phyloP scores from a whole-genome alignment of 2,888 invertebrate species.

The Eumerus sabulonum region DNA sequence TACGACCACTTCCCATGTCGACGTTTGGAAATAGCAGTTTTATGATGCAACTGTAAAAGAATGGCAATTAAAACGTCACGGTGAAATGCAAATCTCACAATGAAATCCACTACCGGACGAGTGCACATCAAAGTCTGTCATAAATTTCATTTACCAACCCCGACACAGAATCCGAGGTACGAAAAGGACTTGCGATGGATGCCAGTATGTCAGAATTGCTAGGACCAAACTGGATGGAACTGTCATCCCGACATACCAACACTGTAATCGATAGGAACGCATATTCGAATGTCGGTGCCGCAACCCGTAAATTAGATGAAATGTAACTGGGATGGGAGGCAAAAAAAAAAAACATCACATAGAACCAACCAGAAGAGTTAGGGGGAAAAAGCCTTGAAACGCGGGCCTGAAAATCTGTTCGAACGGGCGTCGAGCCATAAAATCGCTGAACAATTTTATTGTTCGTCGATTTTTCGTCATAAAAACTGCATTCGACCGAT shows the following conservation, averaged over 20 bases:
- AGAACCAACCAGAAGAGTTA: background rate
- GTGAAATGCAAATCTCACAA: constrained; percentile 36
- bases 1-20: constrained; percentile 41
- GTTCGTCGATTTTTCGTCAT: constrained; percentile 50
- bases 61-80: constrained; percentile 52
- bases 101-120: constrained; percentile 25
- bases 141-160: constrained; percentile 32
- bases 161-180: background rate
- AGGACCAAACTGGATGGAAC: constrained; percentile 30
- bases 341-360: constrained; percentile 37
- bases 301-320: constrained; percentile 53
- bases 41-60: constrained; percentile 37
- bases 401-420: constrained; percentile 18
- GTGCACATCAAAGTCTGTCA: constrained; percentile 37
- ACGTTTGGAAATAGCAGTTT: constrained; percentile 17
- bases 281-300: constrained; percentile 33
- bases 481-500: constrained; percentile 17
- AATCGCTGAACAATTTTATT: constrained; percentile 52
- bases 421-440: constrained; percentile 46
- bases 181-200: too few relatives aligned
- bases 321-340: too few relatives aligned
- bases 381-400: too few relatives aligned
- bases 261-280: background rate
- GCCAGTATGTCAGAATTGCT: background rate
- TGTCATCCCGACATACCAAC: constrained; percentile 13